Evolutionary conservation across 2,888 invertebrate genomes (phyloP).

Genomic region (Ellobium chinense): DNA sequence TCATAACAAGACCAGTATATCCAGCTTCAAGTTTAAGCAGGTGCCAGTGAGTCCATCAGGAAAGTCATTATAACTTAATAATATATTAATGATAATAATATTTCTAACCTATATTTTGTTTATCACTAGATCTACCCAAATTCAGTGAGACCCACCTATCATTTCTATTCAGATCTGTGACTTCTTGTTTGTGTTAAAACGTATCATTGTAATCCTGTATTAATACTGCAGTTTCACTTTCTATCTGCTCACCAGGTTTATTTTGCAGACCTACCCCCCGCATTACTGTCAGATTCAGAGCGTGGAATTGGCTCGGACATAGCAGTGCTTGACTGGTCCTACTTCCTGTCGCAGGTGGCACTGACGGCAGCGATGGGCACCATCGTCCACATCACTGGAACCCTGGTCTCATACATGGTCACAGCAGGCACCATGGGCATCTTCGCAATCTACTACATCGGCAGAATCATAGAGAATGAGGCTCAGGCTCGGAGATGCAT

Average conservation of each 20-base stretch:
- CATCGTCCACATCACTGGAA: constrained; percentile 79
- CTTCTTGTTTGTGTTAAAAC: no score
- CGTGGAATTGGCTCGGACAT: constrained; percentile 97
- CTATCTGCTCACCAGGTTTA: constrained; percentile 68
- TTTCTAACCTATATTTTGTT: no score
- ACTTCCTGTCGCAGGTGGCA: constrained; percentile 78
- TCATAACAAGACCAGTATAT: no score
- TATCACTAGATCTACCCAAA: no score
- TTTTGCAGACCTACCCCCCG: constrained; percentile 70
- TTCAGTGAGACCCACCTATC: no score
- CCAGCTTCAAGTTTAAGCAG: no score
- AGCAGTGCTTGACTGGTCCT: constrained; percentile 82
- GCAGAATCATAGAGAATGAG: constrained; percentile 42
- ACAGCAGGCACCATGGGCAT: constrained; percentile 78
- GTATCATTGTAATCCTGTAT: no score
- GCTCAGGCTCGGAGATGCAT: constrained; percentile 34
- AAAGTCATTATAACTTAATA: no score
- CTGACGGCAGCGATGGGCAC: constrained; percentile 79
- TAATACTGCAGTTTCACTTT: no score
- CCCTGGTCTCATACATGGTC: constrained; percentile 79
- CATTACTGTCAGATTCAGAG: constrained; percentile 44
- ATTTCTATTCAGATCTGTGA: no score
- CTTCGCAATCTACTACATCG: constrained; percentile 72
- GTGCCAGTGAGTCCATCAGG: no score
- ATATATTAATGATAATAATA: no score